Percentiles rank a stretch among this genome's conserved stretches.
Conservation (phyloP, 2,888 invertebrate species). For the Scrobipalpa atriplicella region DNA sequence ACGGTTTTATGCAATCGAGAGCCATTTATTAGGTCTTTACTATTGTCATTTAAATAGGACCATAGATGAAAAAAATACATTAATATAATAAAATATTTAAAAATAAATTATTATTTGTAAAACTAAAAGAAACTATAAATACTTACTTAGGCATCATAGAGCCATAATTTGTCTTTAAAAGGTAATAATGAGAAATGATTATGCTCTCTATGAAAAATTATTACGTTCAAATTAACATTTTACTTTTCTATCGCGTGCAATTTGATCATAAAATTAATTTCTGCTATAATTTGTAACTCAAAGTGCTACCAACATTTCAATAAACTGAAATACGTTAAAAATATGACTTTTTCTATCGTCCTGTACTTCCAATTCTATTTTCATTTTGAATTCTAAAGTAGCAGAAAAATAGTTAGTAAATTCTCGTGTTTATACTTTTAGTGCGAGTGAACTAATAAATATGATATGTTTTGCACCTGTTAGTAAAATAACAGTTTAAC, state of each 20-base stretch:
- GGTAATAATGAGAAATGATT: background rate
- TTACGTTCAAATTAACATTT: background rate
- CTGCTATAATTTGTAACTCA: background rate
- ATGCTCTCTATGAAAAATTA: slow-evolving; percentile 2
- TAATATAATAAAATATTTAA: too few species aligned
- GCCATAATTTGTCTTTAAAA: background rate
- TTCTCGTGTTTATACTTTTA: too few species aligned
- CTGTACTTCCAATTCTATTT: too few species aligned
- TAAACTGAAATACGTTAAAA: background rate
- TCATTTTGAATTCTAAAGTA: too few species aligned
- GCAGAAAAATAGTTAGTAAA: too few species aligned
- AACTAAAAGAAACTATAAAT: too few species aligned
- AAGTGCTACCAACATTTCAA: background rate
- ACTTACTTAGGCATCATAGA: too few species aligned
- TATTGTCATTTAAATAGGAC: background rate
- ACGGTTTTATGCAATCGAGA: slow-evolving; percentile 44
- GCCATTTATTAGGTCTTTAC: background rate
- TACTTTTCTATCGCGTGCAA: background rate
- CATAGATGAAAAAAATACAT: too few species aligned
- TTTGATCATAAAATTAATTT: background rate
- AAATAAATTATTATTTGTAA: too few species aligned
- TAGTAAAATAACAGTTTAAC: slow-evolving; percentile 28
- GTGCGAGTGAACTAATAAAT: background rate
- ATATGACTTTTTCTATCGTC: too few species aligned
- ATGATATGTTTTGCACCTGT: slow-evolving; percentile 32